Evolutionary conservation across 2,113 vertebrate species (phyloP).

Genomic region (Vulpes ferrilata): DNA sequence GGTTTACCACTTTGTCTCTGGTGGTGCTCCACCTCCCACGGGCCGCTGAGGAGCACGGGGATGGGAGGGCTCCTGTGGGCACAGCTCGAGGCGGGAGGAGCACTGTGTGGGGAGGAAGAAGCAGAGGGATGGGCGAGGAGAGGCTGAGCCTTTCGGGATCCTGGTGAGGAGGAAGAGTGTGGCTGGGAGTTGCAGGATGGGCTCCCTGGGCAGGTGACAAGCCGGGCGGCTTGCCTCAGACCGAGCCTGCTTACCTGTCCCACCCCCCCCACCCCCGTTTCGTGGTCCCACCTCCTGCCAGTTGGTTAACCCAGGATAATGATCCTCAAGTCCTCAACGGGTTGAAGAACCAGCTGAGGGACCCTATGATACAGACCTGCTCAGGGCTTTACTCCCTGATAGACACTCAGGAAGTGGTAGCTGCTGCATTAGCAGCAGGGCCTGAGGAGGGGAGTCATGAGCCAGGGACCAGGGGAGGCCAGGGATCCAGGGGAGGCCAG

Average conservation of each 20-base stretch:
- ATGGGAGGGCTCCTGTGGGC: not conserved
- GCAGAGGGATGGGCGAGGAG: not conserved
- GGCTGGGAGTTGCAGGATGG: not conserved
- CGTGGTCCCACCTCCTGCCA: not conserved
- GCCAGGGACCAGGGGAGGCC: not conserved
- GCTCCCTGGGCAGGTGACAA: not conserved
- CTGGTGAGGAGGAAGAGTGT: not conserved
- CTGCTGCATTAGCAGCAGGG: not conserved
- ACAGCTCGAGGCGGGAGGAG: no score
- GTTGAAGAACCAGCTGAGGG: not conserved
- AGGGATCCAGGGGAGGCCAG: not conserved
- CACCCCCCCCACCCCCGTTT: fast-evolving
- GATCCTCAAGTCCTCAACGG: not conserved
- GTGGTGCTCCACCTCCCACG: not conserved
- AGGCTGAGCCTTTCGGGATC: not conserved
- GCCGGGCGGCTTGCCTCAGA: not conserved
- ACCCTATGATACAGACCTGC: not conserved
- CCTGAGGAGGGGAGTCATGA: not conserved
- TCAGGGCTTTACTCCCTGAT: not conserved
- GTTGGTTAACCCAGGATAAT: not conserved
- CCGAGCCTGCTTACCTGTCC: not conserved
- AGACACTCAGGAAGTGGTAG: not conserved
- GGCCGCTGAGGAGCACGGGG: not conserved
- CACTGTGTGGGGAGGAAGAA: not conserved
- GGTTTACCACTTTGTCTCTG: not conserved